Evolutionary conservation across 2,888 invertebrate species (phyloP), one percentile per base, ranked within the genome.

Genomic region (Cosmia trapezina): DNA sequence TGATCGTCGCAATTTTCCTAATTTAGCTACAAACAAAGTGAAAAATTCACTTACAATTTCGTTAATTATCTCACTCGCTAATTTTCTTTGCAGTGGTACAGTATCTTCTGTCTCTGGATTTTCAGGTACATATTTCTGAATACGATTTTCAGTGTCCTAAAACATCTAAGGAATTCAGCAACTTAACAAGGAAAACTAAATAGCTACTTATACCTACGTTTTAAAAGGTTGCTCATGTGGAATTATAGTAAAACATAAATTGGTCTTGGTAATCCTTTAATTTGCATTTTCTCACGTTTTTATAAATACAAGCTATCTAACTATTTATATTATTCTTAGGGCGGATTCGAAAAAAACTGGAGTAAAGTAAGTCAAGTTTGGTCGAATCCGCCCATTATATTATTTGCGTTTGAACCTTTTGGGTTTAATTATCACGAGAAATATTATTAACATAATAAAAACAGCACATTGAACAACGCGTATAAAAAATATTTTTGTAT

Each of bases 261-360:
- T 74, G 67, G 70, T 66, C 19, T 80, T 81, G 54, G 53, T 72
- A 79, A 83, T 78, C 54, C 53, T 87, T 85, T 87, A 85, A 84
- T 87, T 83, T 86, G 71, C 63, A 80, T 71, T 72, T 78, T 78
- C 69, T 56, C 84, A 85, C 75, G 85, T 54, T 68, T 68, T 62
- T 61, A 68, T 75, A 63, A 73, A 80, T 62, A 77, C 41, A 65
- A 74, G 22, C 28, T 63, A 45, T 59, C 56, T 8, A 41, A 41
- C 41, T 41, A 41, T 37, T 54, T 5, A 53, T 70, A 69, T 68
- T 67, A 76, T 60, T 72, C 62, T 70, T 68, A 70, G 9, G 6
- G 41, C 22, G 51, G 41, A 47, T 49, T 73, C 22, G 9, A 53
- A 49, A 67, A 53, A 66, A 63, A 68, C 37, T 70, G 45, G 11